Evolutionary conservation across 2,113 vertebrate species (phyloP).

Genomic region (Melanotaenia duboulayi): DNA sequence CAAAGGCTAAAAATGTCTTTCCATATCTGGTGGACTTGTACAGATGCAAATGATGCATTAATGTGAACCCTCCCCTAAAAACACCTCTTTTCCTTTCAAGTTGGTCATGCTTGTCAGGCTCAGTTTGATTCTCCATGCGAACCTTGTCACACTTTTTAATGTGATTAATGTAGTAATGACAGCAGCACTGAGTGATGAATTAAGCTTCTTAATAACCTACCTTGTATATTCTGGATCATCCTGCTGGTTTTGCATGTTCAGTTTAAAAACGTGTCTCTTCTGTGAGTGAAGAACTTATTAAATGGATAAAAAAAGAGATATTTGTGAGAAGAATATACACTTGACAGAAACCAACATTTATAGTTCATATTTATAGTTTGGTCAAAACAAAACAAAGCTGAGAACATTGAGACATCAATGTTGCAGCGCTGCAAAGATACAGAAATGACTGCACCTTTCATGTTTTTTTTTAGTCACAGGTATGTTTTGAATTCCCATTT

Average conservation of each 20-base stretch:
- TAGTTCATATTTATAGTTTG: no score
- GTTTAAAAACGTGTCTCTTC: no score
- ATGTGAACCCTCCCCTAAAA: neutral
- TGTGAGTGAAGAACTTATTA: no score
- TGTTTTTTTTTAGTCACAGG: no score
- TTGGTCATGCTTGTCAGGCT: conserved; percentile 17
- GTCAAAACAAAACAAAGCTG: no score
- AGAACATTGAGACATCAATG: no score
- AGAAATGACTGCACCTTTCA: no score
- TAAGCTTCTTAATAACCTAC: neutral
- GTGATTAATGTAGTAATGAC: conserved; percentile 24
- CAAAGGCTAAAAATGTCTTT: neutral
- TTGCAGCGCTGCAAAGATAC: no score
- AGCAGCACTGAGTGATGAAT: conserved; percentile 20
- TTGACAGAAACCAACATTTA: no score
- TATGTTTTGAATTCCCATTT: no score
- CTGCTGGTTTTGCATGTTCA: neutral
- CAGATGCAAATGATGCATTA: neutral
- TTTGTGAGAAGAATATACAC: no score
- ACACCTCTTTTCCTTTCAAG: conserved; percentile 14
- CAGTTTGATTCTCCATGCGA: conserved; percentile 16
- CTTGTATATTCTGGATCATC: neutral
- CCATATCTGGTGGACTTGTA: conserved; percentile 13
- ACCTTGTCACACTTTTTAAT: conserved; percentile 16
- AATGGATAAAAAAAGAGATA: no score